These are phyloP conservation scores for Ursus arctos DNA, from an alignment of 2,113 vertebrate genomes.

Conservation along the genomic window DNA sequence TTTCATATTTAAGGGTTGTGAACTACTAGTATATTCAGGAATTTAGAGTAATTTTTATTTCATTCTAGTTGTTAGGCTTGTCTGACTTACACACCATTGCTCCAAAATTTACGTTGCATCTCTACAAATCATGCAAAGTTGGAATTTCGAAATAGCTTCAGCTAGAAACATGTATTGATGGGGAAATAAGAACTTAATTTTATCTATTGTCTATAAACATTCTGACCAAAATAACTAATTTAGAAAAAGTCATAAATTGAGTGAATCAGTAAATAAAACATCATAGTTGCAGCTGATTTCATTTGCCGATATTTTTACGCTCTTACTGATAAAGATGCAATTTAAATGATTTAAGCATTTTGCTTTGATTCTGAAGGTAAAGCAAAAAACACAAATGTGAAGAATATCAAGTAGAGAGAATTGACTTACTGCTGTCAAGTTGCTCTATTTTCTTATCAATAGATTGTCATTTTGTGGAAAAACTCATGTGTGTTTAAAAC, in stretches of 20 bases:
- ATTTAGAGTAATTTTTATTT: not conserved
- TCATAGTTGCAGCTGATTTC: constrained; percentile 42
- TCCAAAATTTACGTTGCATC: not conserved
- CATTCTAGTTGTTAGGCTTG: not conserved
- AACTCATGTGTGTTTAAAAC: not conserved
- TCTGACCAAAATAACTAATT: not conserved
- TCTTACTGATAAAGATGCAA: not conserved
- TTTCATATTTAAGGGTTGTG: not conserved
- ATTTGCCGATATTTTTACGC: constrained; percentile 41
- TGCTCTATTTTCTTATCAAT: constrained; percentile 23
- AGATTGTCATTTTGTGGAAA: constrained; percentile 63
- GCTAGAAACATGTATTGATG: not conserved
- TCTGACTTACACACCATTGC: not conserved
- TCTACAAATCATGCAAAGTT: not conserved
- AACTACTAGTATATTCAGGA: not conserved
- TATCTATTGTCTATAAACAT: constrained; percentile 39
- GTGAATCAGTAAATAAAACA: constrained; percentile 37
- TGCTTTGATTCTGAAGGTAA: constrained; percentile 9
- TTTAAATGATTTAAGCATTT: constrained; percentile 51
- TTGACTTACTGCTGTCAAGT: not conserved
- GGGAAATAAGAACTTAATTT: not conserved
- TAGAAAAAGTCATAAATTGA: constrained; percentile 5
- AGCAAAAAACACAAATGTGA: not conserved
- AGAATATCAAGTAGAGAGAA: not conserved
- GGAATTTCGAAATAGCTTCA: not conserved